Conservation (phyloP, 1,140 invertebrate species). For the Stegodyphus mimosarum region DNA sequence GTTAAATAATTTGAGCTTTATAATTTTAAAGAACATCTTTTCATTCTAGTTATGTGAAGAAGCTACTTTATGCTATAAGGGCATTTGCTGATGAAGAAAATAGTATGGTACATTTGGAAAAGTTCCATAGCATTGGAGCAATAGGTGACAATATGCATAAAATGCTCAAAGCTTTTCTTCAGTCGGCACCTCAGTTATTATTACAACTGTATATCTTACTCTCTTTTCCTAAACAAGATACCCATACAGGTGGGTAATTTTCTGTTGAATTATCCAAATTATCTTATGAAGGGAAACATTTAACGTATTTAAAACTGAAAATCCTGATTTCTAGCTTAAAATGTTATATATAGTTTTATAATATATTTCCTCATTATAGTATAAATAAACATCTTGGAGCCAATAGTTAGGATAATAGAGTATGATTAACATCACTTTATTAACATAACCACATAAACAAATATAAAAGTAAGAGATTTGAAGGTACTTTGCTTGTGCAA, state of each 20-base stretch:
- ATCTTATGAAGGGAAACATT: too few species aligned
- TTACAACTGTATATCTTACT: constrained; percentile 77
- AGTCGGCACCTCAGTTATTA: constrained; percentile 87
- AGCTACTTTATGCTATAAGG: constrained; percentile 42
- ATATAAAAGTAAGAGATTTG: too few species aligned
- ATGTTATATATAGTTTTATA: too few species aligned
- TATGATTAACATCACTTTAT: too few species aligned
- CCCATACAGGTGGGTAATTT: constrained; percentile 21
- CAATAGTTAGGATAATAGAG: too few species aligned
- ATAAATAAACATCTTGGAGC: too few species aligned
- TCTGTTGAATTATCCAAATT: too few species aligned
- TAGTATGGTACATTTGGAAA: constrained; percentile 42
- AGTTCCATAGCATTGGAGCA: constrained; percentile 73
- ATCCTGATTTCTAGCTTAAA: too few species aligned
- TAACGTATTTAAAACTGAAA: too few species aligned
- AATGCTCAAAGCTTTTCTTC: constrained; percentile 89
- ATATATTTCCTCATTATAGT: too few species aligned
- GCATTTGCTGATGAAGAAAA: constrained; percentile 49
- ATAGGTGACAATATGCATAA: constrained; percentile 83
- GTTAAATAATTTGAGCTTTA: neutral
- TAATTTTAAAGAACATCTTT: neutral
- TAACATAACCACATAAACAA: too few species aligned
- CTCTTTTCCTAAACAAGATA: constrained; percentile 64
- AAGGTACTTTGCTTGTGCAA: too few species aligned
- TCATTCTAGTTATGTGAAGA: constrained; percentile 54